Evolutionary conservation across 2,888 invertebrate species (phyloP).

Genomic region (Lottia gigantea): DNA sequence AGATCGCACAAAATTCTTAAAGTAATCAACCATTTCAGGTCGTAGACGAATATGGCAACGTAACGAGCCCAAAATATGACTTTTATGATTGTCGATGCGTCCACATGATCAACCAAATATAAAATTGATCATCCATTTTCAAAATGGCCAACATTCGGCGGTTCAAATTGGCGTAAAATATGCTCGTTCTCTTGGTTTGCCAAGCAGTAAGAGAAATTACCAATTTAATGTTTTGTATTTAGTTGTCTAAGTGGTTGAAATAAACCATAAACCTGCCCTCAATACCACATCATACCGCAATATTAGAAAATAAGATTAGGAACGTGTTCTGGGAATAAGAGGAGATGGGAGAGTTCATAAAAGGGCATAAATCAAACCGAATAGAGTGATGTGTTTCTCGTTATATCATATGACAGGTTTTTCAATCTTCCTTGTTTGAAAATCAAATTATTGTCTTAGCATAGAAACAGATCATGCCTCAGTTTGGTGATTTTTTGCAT

Average conservation of each 20-base stretch:
- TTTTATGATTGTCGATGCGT: neutral
- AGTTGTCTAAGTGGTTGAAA: slow-evolving; percentile 11
- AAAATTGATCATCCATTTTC: slow-evolving; percentile 2
- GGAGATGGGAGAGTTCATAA: slow-evolving; percentile 1
- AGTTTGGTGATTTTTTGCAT: slow-evolving; percentile 8
- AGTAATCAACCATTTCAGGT: neutral
- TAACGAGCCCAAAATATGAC: neutral
- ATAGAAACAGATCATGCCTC: neutral
- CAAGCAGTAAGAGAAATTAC: neutral
- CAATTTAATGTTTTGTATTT: slow-evolving; percentile 7
- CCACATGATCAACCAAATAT: slow-evolving; percentile 4
- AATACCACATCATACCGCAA: slow-evolving; percentile 4
- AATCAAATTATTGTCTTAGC: slow-evolving; percentile 10
- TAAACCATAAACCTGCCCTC: neutral
- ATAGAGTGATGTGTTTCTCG: neutral
- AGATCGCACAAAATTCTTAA: no score
- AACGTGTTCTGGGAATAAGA: slow-evolving; percentile 1
- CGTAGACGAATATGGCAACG: neutral
- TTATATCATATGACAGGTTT: slow-evolving; percentile 4
- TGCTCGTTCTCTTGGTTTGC: neutral
- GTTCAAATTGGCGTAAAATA: slow-evolving; percentile 3
- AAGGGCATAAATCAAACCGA: slow-evolving; percentile 5
- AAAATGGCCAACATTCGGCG: slow-evolving; percentile 1
- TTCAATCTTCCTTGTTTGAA: slow-evolving; percentile 4
- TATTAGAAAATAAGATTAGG: slow-evolving; percentile 3